These are phyloP conservation scores for Pteruthius melanotis DNA, from an alignment of 2,113 vertebrate genomes.

Conservation along the genomic window DNA sequence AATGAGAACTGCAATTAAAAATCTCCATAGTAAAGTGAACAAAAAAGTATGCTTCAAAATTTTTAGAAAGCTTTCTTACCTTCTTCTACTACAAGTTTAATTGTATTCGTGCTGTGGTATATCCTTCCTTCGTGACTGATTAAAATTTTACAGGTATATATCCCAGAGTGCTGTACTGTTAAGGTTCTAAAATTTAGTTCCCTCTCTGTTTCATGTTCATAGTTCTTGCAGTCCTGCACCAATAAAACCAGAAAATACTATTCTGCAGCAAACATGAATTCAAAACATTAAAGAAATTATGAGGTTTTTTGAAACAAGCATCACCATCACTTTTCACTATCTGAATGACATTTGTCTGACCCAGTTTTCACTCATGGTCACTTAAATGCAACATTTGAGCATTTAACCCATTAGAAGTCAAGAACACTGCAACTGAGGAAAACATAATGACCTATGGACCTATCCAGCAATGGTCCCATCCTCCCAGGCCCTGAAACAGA, in stretches of 20 bases:
- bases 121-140: conserved; percentile 41
- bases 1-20: not conserved
- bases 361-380: not conserved
- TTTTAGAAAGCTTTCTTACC: conserved; percentile 62
- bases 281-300: not conserved
- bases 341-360: not conserved
- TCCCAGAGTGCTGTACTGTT: conserved; percentile 56
- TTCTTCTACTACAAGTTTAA: conserved; percentile 52
- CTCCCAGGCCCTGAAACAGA: not conserved
- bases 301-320: rapidly evolving
- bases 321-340: not conserved
- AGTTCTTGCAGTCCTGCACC: conserved; percentile 66
- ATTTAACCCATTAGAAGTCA: not conserved
- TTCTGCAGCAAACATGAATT: not conserved
- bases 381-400: not conserved
- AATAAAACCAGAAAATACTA: conserved; percentile 19
- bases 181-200: conserved; percentile 42
- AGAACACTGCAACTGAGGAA: not conserved
- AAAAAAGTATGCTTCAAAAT: not conserved
- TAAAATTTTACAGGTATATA: conserved; percentile 71
- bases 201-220: not conserved
- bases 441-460: not conserved
- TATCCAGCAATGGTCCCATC: not conserved
- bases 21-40: not conserved
- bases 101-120: conserved; percentile 67